phyloP scores from a whole-genome alignment of 2,113 vertebrate species.

The Rattus rattus region DNA sequence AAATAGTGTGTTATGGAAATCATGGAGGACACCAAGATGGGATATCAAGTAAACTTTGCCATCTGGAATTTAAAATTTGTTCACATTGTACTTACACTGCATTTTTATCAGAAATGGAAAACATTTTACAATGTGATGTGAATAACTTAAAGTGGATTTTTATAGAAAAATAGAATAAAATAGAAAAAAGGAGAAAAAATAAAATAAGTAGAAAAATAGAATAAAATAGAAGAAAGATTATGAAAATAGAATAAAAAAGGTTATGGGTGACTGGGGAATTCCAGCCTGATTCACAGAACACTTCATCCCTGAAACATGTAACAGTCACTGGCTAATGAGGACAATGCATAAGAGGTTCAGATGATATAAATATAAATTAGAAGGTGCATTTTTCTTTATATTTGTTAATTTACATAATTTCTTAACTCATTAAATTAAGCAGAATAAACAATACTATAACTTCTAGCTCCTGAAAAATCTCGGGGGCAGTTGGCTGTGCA shows the following conservation, averaged over 20 bases:
- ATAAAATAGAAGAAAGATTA: background rate
- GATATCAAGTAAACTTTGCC: background rate
- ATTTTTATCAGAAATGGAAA: constrained; percentile 9
- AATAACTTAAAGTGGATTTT: background rate
- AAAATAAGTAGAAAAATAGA: no score
- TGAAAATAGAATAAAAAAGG: background rate
- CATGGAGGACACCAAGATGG: background rate
- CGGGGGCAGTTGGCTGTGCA: background rate
- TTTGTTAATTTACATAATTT: background rate
- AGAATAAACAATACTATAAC: background rate
- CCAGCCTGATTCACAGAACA: background rate
- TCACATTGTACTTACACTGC: background rate
- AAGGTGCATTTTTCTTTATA: background rate
- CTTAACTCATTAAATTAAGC: background rate
- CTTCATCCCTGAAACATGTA: constrained; percentile 11
- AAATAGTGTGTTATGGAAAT: background rate
- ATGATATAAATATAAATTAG: background rate
- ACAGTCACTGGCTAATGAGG: background rate
- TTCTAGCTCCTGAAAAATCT: constrained; percentile 32
- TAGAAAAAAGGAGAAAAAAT: background rate
- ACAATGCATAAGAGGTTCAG: background rate
- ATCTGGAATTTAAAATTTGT: background rate
- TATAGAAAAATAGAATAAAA: background rate
- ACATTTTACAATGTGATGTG: background rate
- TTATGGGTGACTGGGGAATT: constrained; percentile 1